Percentiles rank a stretch among this genome's conserved stretches.
Evolutionary conservation across 2,797 vertebrate species (phyloP).

Genomic region (Toxotes lorentzi): DNA sequence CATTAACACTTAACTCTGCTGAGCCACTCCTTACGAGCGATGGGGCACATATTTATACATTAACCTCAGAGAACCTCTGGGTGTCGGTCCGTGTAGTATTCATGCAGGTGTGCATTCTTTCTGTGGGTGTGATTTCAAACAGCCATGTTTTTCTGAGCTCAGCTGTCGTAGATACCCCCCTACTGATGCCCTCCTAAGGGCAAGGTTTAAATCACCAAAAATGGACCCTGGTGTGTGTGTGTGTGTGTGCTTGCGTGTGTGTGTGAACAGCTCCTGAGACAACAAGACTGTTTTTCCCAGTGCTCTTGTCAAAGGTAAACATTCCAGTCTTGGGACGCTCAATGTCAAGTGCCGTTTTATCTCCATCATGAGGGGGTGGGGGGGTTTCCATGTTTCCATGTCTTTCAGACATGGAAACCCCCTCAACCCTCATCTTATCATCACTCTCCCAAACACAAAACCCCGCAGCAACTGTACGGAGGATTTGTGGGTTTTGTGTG

Average conservation of each 20-base stretch:
- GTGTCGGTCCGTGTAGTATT: slow-evolving; percentile 32
- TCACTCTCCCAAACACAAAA: slow-evolving; percentile 45
- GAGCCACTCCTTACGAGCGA: not conserved
- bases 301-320: slow-evolving; percentile 76
- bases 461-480: slow-evolving; percentile 13
- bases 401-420: no score
- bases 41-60: not conserved
- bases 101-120: slow-evolving; percentile 75
- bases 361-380: slow-evolving; percentile 70
- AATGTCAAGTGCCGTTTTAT: slow-evolving; percentile 75
- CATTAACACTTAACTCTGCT: not conserved
- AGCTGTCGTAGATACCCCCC: slow-evolving; percentile 46
- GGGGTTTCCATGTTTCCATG: no score
- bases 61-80: slow-evolving; percentile 27
- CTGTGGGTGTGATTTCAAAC: slow-evolving; percentile 73
- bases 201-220: slow-evolving; percentile 66
- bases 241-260: slow-evolving; percentile 8
- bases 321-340: slow-evolving; percentile 77
- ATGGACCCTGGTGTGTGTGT: slow-evolving; percentile 39
- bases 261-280: slow-evolving; percentile 49
- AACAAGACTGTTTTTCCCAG: slow-evolving; percentile 67
- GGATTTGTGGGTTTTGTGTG: slow-evolving; percentile 25
- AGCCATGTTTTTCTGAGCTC: slow-evolving; percentile 70
- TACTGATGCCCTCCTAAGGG: slow-evolving; percentile 35
- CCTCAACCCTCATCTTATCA: slow-evolving; percentile 14